phyloP scores from a whole-genome alignment of 2,113 vertebrate genomes.

The Brachypodius melanocephalos region DNA sequence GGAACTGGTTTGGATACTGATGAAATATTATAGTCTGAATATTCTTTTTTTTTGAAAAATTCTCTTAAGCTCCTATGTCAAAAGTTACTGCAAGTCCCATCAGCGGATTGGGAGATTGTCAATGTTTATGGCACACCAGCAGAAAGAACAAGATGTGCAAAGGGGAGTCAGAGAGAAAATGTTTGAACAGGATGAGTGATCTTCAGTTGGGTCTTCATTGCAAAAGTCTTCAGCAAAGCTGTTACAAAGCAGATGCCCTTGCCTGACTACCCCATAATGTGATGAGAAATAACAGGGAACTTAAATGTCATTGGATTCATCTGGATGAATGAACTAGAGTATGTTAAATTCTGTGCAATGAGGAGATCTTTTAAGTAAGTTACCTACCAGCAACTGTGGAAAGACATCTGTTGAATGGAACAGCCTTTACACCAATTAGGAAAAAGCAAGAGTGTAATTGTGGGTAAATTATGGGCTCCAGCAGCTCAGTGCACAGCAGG shows the following conservation, averaged over 20 bases:
- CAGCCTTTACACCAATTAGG: not conserved
- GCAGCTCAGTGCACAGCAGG: constrained; percentile 19
- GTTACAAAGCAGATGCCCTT: not conserved
- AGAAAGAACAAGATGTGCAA: not conserved
- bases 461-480: constrained; percentile 10
- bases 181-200: not conserved
- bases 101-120: not conserved
- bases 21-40: not conserved
- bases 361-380: constrained; percentile 1
- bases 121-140: not conserved
- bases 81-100: not conserved
- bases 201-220: not conserved
- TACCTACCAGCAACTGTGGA: not conserved
- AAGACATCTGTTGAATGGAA: constrained; percentile 13
- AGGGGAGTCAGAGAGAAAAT: not conserved
- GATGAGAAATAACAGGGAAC: not conserved
- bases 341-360: not conserved
- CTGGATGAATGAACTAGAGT: not conserved
- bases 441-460: constrained; percentile 14
- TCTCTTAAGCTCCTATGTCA: not conserved
- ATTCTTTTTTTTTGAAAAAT: not conserved
- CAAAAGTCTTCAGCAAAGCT: not conserved
- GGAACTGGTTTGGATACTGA: not conserved
- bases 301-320: not conserved
- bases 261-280: not conserved